A percentile compares a stretch with the other conserved stretches of the same genome.
Evolutionary conservation across 2,797 vertebrate species (phyloP).

Genomic region (Notolabrus celidotus): DNA sequence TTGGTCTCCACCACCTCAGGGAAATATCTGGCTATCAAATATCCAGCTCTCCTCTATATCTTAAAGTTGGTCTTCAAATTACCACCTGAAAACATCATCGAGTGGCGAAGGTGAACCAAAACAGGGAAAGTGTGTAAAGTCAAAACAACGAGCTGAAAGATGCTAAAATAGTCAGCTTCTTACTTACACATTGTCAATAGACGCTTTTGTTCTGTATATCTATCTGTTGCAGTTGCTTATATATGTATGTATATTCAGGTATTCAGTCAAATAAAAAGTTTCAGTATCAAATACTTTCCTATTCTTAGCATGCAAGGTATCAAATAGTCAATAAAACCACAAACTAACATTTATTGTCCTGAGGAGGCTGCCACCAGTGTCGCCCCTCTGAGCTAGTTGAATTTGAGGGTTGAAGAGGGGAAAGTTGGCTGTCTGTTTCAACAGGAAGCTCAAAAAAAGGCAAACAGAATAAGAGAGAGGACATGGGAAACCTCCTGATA

Average conservation of each 20-base stretch:
- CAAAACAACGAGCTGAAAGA: background rate
- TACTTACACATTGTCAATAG: background rate
- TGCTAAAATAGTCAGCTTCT: background rate
- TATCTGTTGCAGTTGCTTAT: background rate
- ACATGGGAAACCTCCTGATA: slow-evolving; percentile 76
- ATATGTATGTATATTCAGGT: background rate
- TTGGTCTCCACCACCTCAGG: background rate
- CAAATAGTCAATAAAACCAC: slow-evolving; percentile 60
- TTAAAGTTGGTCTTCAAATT: no score
- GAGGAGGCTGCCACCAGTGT: slow-evolving; percentile 66
- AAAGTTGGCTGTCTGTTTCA: slow-evolving; percentile 75
- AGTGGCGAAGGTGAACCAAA: background rate
- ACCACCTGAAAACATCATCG: background rate
- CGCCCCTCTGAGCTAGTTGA: slow-evolving; percentile 55
- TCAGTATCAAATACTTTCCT: slow-evolving; percentile 11
- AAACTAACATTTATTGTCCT: slow-evolving; percentile 70
- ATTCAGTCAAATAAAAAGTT: background rate
- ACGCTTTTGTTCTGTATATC: background rate
- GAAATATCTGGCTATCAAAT: background rate
- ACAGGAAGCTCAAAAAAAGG: slow-evolving; percentile 70
- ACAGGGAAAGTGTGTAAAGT: background rate
- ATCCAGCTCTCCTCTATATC: background rate
- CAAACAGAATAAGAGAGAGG: slow-evolving; percentile 68
- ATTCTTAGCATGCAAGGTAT: slow-evolving; percentile 20
- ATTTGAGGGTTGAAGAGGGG: slow-evolving; percentile 56